Conservation (phyloP, 2,888 invertebrate species). For the Cyaniris semiargus region DNA sequence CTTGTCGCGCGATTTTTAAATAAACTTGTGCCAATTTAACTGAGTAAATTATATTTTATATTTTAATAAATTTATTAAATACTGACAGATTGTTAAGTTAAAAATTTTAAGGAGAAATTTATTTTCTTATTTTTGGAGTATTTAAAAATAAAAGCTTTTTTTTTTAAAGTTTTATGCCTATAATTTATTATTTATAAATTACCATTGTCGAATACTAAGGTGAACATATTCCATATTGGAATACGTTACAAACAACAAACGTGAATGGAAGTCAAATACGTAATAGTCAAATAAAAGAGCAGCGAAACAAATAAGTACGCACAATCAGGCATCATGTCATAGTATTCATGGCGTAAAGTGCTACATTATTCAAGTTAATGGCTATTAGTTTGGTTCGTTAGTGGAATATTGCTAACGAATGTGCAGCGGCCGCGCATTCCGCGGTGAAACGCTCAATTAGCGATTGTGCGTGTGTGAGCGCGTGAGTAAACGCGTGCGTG, state of each 20-base stretch:
- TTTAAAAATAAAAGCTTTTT: too few relatives aligned
- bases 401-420: conserved; percentile 79
- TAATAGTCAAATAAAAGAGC: conserved; percentile 31
- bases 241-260: not conserved
- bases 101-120: too few relatives aligned
- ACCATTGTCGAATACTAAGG: too few relatives aligned
- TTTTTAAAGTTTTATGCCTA: too few relatives aligned
- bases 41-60: too few relatives aligned
- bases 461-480: conserved; percentile 34
- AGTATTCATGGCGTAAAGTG: conserved; percentile 67
- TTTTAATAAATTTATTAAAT: too few relatives aligned
- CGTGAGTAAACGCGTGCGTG: not conserved
- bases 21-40: too few relatives aligned
- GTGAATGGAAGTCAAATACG: not conserved
- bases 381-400: conserved; percentile 80
- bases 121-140: too few relatives aligned
- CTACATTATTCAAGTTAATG: conserved; percentile 77
- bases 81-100: too few relatives aligned
- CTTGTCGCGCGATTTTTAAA: too few relatives aligned
- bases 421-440: conserved; percentile 65
- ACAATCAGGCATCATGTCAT: conserved; percentile 53
- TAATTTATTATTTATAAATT: too few relatives aligned
- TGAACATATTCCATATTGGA: too few relatives aligned
- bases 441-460: conserved; percentile 73
- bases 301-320: conserved; percentile 36